These are phyloP conservation scores for Nemurella pictetii DNA, from an alignment of 2,888 invertebrate species.

Conservation along the genomic window DNA sequence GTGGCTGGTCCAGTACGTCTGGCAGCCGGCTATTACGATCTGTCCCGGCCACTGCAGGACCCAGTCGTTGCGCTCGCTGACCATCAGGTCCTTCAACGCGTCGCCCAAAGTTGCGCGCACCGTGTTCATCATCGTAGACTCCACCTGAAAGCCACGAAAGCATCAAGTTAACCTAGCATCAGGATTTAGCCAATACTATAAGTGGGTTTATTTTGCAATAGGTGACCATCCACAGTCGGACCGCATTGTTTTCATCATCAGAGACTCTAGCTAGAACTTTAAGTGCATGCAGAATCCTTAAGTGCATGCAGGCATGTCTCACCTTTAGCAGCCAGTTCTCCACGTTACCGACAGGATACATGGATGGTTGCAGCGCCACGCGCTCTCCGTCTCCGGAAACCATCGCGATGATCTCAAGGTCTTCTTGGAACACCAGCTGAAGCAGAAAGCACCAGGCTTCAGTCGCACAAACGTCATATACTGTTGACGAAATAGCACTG, in stretches of 20 bases:
- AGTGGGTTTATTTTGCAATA: too few relatives aligned
- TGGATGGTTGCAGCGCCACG: slow-evolving; percentile 65
- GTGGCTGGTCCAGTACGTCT: slow-evolving; percentile 73
- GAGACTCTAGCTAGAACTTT: too few relatives aligned
- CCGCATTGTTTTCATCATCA: too few relatives aligned
- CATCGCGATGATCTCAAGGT: slow-evolving; percentile 72
- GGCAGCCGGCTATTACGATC: slow-evolving; percentile 75
- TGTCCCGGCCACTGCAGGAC: slow-evolving; percentile 80
- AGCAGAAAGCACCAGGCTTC: not conserved
- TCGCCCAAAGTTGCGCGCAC: slow-evolving; percentile 55
- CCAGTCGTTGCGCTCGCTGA: slow-evolving; percentile 61
- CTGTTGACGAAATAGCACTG: too few relatives aligned
- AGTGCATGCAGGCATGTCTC: slow-evolving; percentile 17
- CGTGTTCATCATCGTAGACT: slow-evolving; percentile 70
- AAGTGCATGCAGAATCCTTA: too few relatives aligned
- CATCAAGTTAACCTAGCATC: too few relatives aligned
- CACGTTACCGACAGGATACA: slow-evolving; percentile 73
- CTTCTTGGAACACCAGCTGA: slow-evolving; percentile 68
- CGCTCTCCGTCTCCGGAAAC: slow-evolving; percentile 76
- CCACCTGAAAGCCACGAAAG: too few relatives aligned
- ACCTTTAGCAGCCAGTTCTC: slow-evolving; percentile 70
- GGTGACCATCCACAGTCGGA: too few relatives aligned
- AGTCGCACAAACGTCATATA: too few relatives aligned
- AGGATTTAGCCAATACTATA: too few relatives aligned
- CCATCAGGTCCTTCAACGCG: slow-evolving; percentile 54